Base-by-base conservation (phyloP, 64 coral and sea anemone species). In the Stichodactyla helianthus region DNA sequence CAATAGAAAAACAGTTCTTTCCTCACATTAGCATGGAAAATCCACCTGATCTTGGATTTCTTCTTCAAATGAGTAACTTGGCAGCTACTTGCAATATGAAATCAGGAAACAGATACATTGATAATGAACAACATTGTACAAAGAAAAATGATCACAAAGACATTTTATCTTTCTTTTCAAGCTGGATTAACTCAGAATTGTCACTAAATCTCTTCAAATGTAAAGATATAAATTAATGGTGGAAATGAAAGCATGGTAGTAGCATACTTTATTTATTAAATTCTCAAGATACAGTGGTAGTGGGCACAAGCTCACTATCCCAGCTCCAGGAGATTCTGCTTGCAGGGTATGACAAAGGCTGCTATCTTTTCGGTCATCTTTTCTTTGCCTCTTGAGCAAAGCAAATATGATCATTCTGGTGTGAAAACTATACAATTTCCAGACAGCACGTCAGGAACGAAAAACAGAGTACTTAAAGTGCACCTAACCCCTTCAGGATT, bases 21-120 rank as follows among this genome's bases (percentile, higher is more conserved):
- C 92, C 88, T 52, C 92, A 94, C n/a, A 35, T 94, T n/a, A 83
- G 82, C 28, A 87, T 94, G 88, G 92, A 94, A 77, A 84, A 94
- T 31, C 92, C 92, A 25, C 92, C 92, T 22, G 85, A 94, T 74
- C 63, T 94, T 52, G 84, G 12, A 18, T 53, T 12, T 54, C 59
- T 87, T 51, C 82, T 91, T 55, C 18, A 84, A 19, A 25, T 79
- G 4, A 10, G 8, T 13, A 44, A 18, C 87, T 77, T 22, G 74
- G 51, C 17, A 68, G 58, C 50, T 50, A 28, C 10, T 59, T 15
- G 85, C 10, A 54, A 25, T 20, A 10, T 70, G 9, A 22, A 71
- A 56, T 23, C 85, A 68, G 20, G 77, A 82, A 58, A 22, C 55
- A 82, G 27, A 51, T 10, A 26, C 10, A 18, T 13, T 53, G 35